Conservation (phyloP, 92 coral and sea anemone genomes). For the Actinernus sp. region DNA sequence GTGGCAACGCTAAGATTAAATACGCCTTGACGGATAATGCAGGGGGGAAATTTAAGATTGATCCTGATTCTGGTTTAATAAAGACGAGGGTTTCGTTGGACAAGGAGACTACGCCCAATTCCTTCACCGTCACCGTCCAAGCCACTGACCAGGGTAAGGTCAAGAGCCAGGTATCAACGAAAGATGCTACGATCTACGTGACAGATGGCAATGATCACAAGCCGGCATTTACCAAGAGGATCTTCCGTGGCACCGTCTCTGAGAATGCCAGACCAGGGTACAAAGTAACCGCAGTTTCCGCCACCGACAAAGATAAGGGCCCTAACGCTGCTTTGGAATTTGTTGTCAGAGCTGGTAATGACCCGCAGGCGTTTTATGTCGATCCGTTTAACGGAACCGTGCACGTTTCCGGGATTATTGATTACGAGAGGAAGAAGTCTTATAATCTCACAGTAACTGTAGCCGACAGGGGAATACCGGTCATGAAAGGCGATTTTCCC, state of each 20-base stretch:
- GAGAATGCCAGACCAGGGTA: constrained; percentile 86
- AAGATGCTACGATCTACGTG: constrained; percentile 76
- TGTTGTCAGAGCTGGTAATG: constrained; percentile 70
- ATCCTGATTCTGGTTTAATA: constrained; percentile 66
- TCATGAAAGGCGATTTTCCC: constrained; percentile 25
- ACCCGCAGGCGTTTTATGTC: constrained; percentile 84
- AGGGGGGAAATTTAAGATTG: constrained; percentile 60
- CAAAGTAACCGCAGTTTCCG: constrained; percentile 61
- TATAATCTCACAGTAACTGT: constrained; percentile 82
- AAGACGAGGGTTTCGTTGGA: constrained; percentile 50
- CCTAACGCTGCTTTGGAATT: constrained; percentile 85
- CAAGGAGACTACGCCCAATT: constrained; percentile 61
- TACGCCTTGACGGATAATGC: constrained; percentile 76
- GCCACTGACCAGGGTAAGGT: constrained; percentile 79
- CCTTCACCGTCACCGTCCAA: constrained; percentile 66
- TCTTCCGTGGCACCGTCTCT: constrained; percentile 75
- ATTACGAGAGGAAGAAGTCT: constrained; percentile 66
- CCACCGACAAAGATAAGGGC: constrained; percentile 82
- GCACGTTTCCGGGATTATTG: constrained; percentile 89
- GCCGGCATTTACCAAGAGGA: constrained; percentile 57
- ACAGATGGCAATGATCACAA: constrained; percentile 71
- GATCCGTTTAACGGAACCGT: constrained; percentile 83
- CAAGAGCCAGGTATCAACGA: constrained; percentile 63
- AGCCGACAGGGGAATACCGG: constrained; percentile 72
- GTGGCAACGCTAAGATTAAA: constrained; percentile 66